phyloP scores from a whole-genome alignment of 1,140 invertebrate genomes.

The Microplitis demolitor region DNA sequence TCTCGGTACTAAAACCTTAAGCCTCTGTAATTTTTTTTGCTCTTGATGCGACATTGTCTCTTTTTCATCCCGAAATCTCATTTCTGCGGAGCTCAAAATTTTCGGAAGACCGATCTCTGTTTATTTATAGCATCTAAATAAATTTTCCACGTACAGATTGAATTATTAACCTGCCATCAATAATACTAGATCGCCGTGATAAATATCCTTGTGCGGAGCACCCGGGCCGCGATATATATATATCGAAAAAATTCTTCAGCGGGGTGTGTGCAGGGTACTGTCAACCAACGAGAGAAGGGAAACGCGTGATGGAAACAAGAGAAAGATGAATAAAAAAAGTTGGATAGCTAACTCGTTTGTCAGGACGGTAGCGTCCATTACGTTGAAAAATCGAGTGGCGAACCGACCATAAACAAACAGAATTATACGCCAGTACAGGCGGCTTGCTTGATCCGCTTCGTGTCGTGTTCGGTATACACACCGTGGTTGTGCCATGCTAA shows the following conservation, averaged over 20 bases:
- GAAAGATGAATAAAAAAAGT: slow-evolving; percentile 30
- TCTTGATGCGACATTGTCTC: background rate
- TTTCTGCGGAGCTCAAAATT: too few species aligned
- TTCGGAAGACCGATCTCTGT: too few species aligned
- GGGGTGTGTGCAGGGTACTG: background rate
- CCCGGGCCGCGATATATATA: too few species aligned
- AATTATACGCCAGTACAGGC: slow-evolving; percentile 49
- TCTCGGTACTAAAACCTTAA: slow-evolving; percentile 16
- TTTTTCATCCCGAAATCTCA: too few species aligned
- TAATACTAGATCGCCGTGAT: too few species aligned
- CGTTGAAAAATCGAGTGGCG: slow-evolving; percentile 56
- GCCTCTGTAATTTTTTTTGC: background rate
- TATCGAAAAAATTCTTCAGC: too few species aligned
- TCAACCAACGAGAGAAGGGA: background rate
- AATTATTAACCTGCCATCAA: too few species aligned
- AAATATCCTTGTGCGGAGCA: too few species aligned
- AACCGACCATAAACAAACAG: slow-evolving; percentile 58
- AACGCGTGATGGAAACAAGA: background rate
- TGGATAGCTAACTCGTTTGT: slow-evolving; percentile 48
- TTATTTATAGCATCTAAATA: too few species aligned
- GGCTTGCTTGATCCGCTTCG: slow-evolving; percentile 44
- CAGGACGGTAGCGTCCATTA: slow-evolving; percentile 54
- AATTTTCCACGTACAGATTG: too few species aligned
- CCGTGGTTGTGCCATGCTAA: background rate
- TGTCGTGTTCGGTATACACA: slow-evolving; percentile 40